Evolutionary conservation across 2,797 vertebrate genomes (phyloP).

Genomic region (Tarsius wallacei): DNA sequence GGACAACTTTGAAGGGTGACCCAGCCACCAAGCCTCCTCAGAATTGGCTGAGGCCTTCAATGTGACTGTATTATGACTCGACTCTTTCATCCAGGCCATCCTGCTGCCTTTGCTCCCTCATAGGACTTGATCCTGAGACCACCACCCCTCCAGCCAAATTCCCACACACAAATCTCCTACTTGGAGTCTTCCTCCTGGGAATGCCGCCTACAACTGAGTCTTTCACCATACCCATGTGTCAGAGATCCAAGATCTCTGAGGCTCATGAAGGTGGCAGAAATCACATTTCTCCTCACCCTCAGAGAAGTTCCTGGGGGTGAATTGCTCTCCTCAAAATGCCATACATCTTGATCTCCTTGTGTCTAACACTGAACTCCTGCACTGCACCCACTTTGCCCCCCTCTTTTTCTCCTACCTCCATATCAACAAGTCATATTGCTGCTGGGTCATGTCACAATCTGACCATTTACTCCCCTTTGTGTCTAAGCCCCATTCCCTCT

Average conservation of each 20-base stretch:
- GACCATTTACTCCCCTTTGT: not conserved
- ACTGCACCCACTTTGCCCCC: rapidly evolving
- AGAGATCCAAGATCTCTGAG: rapidly evolving
- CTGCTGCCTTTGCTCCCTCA: not conserved
- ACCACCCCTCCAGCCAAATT: not conserved
- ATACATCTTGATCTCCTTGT: rapidly evolving
- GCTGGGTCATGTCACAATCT: not conserved
- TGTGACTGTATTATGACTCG: rapidly evolving
- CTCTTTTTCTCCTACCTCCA: not conserved
- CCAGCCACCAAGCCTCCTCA: not conserved
- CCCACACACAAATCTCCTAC: not conserved
- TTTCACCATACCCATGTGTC: rapidly evolving
- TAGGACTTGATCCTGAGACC: not conserved
- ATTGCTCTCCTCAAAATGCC: too few relatives aligned
- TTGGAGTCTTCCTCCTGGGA: not conserved
- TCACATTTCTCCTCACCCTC: not conserved
- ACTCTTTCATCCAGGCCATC: rapidly evolving
- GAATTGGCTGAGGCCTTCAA: not conserved
- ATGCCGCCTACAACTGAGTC: rapidly evolving
- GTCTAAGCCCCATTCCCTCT: not conserved
- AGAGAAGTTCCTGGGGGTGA: not conserved
- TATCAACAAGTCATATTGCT: not conserved
- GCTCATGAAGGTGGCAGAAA: not conserved
- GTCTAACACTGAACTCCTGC: not conserved
- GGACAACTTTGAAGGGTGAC: not conserved